phyloP scores from a whole-genome alignment of 2,113 vertebrate species.

The Isichthys henryi region DNA sequence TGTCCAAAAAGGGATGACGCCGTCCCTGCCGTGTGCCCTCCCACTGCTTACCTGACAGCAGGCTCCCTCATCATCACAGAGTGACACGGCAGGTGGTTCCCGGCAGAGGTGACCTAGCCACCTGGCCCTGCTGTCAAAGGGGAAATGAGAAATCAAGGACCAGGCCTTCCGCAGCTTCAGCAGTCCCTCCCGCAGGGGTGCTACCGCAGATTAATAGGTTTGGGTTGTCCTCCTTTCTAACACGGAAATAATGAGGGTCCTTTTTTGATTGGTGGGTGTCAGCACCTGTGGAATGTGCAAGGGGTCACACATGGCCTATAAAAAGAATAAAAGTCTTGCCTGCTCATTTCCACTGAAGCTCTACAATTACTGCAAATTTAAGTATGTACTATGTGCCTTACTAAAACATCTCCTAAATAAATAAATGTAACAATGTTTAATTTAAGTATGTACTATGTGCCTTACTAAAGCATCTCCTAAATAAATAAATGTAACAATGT shows the following conservation, averaged over 20 bases:
- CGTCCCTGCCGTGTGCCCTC: not conserved
- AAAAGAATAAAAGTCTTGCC: not conserved
- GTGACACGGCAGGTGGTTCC: not conserved
- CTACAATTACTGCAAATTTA: not conserved
- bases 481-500: not conserved
- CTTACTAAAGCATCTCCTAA: not conserved
- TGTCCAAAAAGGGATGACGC: not conserved
- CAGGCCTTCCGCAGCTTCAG: not conserved
- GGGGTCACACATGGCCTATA: not conserved
- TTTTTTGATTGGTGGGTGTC: conserved; percentile 1
- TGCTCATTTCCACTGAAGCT: not conserved
- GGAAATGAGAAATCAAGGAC: conserved; percentile 17
- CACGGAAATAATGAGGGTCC: not conserved
- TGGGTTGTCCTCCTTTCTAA: not conserved
- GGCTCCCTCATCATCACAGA: not conserved
- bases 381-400: not conserved
- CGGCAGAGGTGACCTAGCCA: conserved; percentile 1
- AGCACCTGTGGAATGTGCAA: not conserved
- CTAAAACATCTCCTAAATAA: not conserved
- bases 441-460: not conserved
- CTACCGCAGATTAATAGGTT: not conserved
- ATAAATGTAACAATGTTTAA: not conserved
- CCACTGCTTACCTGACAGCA: not conserved
- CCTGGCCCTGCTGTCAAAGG: conserved; percentile 17
- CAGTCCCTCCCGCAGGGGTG: not conserved